Evolutionary conservation across 2,113 vertebrate species (phyloP).

Genomic region (Lynx canadensis): DNA sequence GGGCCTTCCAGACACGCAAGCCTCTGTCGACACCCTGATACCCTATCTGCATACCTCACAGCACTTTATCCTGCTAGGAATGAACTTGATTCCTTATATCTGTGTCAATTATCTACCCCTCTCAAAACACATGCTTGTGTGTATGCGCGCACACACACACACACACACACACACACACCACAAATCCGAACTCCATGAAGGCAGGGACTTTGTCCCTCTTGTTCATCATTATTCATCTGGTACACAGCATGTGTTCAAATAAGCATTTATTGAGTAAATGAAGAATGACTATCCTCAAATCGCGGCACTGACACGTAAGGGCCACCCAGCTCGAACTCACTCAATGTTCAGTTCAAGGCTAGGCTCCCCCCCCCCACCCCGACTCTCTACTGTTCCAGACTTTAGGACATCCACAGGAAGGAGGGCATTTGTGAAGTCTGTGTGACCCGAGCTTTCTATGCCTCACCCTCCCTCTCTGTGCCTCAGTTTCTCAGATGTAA

Average conservation of each 20-base stretch:
- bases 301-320: neutral
- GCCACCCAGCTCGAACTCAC: neutral
- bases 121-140: neutral
- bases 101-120: neutral
- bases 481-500: neutral
- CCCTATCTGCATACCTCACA: neutral
- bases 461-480: neutral
- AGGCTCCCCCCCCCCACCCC: neutral
- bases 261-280: neutral
- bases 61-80: neutral
- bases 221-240: neutral
- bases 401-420: no score
- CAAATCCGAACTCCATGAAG: neutral
- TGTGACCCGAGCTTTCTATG: neutral
- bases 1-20: neutral
- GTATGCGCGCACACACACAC: neutral
- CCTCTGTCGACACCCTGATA: neutral
- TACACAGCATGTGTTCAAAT: neutral
- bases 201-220: neutral
- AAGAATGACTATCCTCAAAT: neutral
- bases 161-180: neutral
- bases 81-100: neutral
- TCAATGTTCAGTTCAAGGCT: neutral
- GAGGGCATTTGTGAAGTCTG: neutral
- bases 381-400: neutral